A percentile compares a stretch with the other conserved stretches of the same genome.
These are phyloP conservation scores for Esox niger DNA, from an alignment of 2,113 vertebrate genomes.

Conservation along the genomic window DNA sequence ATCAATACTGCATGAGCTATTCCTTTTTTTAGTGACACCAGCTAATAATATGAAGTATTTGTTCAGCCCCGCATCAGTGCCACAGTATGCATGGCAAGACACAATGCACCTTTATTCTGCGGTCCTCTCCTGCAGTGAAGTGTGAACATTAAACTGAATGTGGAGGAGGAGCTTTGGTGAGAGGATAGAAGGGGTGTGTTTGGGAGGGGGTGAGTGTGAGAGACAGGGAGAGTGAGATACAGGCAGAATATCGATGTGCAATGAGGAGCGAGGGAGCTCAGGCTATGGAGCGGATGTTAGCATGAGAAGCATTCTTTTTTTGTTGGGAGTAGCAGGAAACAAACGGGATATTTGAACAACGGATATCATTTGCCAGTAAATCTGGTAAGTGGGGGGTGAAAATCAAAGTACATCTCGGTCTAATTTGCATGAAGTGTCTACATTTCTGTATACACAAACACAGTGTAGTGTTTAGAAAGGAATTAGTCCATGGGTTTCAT, in stretches of 20 bases:
- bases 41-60: background rate
- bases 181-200: slow-evolving; percentile 1
- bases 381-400: slow-evolving; percentile 59
- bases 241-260: slow-evolving; percentile 37
- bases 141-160: slow-evolving; percentile 60
- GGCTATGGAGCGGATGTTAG: slow-evolving; percentile 32
- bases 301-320: slow-evolving; percentile 37
- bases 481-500: background rate
- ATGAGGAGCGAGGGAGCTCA: slow-evolving; percentile 16
- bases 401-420: slow-evolving; percentile 19
- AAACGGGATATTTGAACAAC: slow-evolving; percentile 22
- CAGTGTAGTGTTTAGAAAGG: background rate
- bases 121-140: slow-evolving; percentile 61
- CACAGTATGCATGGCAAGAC: background rate
- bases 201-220: background rate
- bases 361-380: slow-evolving; percentile 30
- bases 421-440: slow-evolving; percentile 38
- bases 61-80: slow-evolving; percentile 15
- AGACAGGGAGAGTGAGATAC: slow-evolving; percentile 36
- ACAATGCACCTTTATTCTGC: slow-evolving; percentile 42
- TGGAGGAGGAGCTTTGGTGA: slow-evolving; percentile 64
- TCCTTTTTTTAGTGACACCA: background rate
- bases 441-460: background rate
- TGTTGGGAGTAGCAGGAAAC: slow-evolving; percentile 27
- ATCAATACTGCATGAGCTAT: background rate